Evolutionary conservation across 2,888 invertebrate genomes (phyloP), one percentile per base, ranked within the genome.

Genomic region (Rhagonycha fulva): DNA sequence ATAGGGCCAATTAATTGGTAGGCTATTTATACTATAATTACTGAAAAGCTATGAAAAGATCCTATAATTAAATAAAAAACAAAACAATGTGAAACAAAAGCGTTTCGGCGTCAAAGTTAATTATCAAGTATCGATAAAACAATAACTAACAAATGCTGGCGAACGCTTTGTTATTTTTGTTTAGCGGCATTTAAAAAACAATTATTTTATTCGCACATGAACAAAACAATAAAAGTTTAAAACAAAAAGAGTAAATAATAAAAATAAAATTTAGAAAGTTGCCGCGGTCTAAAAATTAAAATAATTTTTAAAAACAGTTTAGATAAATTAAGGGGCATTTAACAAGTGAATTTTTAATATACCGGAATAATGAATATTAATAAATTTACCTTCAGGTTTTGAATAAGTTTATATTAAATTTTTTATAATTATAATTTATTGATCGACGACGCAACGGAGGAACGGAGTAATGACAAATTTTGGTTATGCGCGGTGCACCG

Each of bases 401-500:
- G 5, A 12, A 32, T n/a, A 47, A 32, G n/a, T 19, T 19, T 62
- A 62, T 19, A 62, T 62, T 14, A 14, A 19, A 62, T 9, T 14
- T 10, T 11, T 47, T 11, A 47, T 47, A 47, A 47, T 47, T 62
- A 62, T 62, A 62, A 62, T 62, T 47, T 62, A 66, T 66, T 60
- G 19, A 63, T 63, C 23, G 63, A 32, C 71, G 14, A 71, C 63
- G 32, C 71, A 12, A 71, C 63, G 32, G n/a, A 32, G 9, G 23
- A 63, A 74, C 19, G 19, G 2, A 74, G 68, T 19, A 47, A n/a
- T 69, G 47, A 68, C 62, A 70, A 61, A 71, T 72, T 62, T 70
- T 67, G 77, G 72, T 72, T 77, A 72, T 75, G 77, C 77, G 77
- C 75, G 72, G 66, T 75, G 67, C 66, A 73, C 73, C 75, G 77